Conservation (phyloP, 2,797 vertebrate genomes). For the Diplodus puntazzo region DNA sequence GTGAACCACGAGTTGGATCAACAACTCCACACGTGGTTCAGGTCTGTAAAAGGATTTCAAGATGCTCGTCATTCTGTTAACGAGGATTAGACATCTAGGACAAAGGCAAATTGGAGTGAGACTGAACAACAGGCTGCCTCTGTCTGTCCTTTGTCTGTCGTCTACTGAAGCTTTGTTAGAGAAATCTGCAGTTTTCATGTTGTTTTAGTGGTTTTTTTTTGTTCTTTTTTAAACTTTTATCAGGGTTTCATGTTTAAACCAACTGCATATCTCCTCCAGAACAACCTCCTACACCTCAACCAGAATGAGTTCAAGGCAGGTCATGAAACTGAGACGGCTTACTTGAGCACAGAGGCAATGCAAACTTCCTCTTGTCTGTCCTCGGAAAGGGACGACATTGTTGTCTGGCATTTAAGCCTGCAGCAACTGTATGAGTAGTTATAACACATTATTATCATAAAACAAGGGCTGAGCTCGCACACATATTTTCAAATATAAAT, state of each 20-base stretch:
- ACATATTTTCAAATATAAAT: too few species aligned
- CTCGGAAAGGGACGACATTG: too few species aligned
- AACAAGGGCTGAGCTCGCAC: too few species aligned
- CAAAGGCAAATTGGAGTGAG: not conserved
- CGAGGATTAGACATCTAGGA: constrained; percentile 11
- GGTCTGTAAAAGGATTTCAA: constrained; percentile 36
- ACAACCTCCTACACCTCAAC: not conserved
- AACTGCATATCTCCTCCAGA: not conserved
- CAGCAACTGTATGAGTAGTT: too few species aligned
- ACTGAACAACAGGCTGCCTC: not conserved
- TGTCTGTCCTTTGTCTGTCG: not conserved
- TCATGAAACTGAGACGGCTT: too few species aligned
- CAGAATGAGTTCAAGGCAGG: not conserved
- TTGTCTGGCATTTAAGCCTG: too few species aligned
- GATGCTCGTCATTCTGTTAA: constrained; percentile 26
- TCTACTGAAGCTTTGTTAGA: not conserved
- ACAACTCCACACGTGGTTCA: constrained; percentile 17
- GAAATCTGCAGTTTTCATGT: not conserved
- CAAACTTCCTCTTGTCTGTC: not conserved
- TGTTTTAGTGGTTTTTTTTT: not conserved
- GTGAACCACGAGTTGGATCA: not conserved
- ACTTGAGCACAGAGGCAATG: not conserved
- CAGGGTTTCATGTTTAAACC: not conserved
- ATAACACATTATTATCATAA: too few species aligned
- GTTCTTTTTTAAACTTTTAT: not conserved